Conservation (phyloP, 2,888 invertebrate genomes). For the Bellardia bayeri region DNA sequence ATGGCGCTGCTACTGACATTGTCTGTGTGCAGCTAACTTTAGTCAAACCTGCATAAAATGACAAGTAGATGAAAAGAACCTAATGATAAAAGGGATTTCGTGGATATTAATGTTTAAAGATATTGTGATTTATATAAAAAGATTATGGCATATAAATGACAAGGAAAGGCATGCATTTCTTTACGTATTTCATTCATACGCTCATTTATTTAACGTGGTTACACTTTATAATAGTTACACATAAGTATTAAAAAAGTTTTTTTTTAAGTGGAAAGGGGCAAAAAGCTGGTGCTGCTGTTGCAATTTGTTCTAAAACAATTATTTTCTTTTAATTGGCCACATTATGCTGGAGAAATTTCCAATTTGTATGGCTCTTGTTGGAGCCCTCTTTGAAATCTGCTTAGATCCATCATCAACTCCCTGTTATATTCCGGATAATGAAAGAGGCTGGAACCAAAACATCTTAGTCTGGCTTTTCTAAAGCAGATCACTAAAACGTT, state of each 20-base stretch:
- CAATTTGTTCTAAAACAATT: too few relatives aligned
- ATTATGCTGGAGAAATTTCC: too few relatives aligned
- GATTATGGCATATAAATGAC: conserved; percentile 67
- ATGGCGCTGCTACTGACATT: conserved; percentile 38
- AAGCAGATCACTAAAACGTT: too few relatives aligned
- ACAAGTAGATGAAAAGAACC: conserved; percentile 26
- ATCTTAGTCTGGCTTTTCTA: too few relatives aligned
- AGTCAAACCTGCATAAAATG: conserved; percentile 41
- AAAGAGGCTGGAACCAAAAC: too few relatives aligned
- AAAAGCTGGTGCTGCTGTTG: too few relatives aligned
- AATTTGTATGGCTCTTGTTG: too few relatives aligned
- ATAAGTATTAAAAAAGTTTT: conserved; percentile 16
- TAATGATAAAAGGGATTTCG: conserved; percentile 56
- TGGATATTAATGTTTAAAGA: conserved; percentile 66
- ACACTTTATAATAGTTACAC: neutral
- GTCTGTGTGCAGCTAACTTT: conserved; percentile 38
- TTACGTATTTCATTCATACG: conserved; percentile 11
- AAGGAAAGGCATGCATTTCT: conserved; percentile 41
- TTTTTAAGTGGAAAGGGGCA: neutral
- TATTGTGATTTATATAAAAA: conserved; percentile 66
- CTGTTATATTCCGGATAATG: too few relatives aligned
- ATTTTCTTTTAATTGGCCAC: too few relatives aligned
- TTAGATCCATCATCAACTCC: too few relatives aligned
- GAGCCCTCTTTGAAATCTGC: too few relatives aligned
- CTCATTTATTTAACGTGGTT: conserved; percentile 13